Percentiles rank a stretch among this genome's conserved stretches.
These are phyloP conservation scores for Synanthedon andrenaeformis DNA, from an alignment of 2,888 invertebrate species.

Conservation along the genomic window DNA sequence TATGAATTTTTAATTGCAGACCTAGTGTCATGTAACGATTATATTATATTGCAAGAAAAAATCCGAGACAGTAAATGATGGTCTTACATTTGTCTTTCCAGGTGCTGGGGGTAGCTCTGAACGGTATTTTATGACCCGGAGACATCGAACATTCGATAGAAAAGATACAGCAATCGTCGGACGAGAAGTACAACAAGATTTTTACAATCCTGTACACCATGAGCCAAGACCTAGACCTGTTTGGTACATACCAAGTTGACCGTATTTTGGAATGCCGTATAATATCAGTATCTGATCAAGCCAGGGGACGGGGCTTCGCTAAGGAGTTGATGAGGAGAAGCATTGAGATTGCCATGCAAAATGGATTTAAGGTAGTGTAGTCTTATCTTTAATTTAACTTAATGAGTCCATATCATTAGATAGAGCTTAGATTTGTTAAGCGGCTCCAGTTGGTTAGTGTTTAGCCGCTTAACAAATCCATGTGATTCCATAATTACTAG, in stretches of 20 bases:
- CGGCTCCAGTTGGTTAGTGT: too few species aligned
- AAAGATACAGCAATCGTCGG: conserved; percentile 74
- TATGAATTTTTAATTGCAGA: too few species aligned
- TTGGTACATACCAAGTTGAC: conserved; percentile 73
- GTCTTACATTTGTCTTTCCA: conserved; percentile 36
- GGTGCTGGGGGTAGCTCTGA: conserved; percentile 83
- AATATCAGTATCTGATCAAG: conserved; percentile 79
- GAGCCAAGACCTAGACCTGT: conserved; percentile 77
- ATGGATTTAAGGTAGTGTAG: conserved; percentile 74
- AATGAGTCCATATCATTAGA: conserved; percentile 66
- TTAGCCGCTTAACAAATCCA: too few species aligned
- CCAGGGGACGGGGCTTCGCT: conserved; percentile 81
- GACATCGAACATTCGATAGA: conserved; percentile 78
- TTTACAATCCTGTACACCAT: conserved; percentile 80
- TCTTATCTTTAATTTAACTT: conserved; percentile 9
- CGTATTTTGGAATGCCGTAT: conserved; percentile 84
- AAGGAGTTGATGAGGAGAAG: conserved; percentile 77
- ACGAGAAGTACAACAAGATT: conserved; percentile 81
- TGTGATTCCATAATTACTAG: too few species aligned
- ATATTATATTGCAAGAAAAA: too few species aligned
- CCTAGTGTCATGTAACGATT: too few species aligned
- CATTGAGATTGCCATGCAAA: conserved; percentile 73
- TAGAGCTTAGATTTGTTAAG: too few species aligned
- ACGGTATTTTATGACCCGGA: conserved; percentile 79
- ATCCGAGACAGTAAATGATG: too few species aligned